A percentile compares a stretch with the other conserved stretches of the same genome.
Evolutionary conservation across 2,888 invertebrate species (phyloP).

Genomic region (Chymomyza caudatula): DNA sequence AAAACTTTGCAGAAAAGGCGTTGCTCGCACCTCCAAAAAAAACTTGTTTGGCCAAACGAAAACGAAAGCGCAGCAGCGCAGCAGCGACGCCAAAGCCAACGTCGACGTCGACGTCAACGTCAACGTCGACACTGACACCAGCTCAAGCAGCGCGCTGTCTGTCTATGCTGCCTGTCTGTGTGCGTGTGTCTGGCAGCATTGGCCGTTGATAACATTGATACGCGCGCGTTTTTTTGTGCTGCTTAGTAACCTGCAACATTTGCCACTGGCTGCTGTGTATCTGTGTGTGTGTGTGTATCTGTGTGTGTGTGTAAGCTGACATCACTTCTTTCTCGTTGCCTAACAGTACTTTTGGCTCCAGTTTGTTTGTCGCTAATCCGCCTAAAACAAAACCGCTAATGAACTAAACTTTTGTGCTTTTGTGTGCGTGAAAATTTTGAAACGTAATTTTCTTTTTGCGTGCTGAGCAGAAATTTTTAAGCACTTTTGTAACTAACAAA

Average conservation of each 20-base stretch:
- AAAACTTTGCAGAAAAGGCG: constrained; percentile 49
- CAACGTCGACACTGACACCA: constrained; percentile 3
- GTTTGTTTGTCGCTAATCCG: neutral
- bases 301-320: constrained; percentile 34
- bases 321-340: constrained; percentile 33
- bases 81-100: too few species aligned
- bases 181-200: constrained; percentile 25
- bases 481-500: constrained; percentile 37
- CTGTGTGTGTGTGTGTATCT: constrained; percentile 11
- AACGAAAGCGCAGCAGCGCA: constrained; percentile 40
- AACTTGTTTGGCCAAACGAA: constrained; percentile 29
- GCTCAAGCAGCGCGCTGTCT: constrained; percentile 41
- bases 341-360: neutral
- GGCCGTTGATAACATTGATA: constrained; percentile 40
- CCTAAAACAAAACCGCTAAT: constrained; percentile 17
- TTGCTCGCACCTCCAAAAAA: constrained; percentile 41
- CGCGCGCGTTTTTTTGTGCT: constrained; percentile 46
- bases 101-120: constrained; percentile 18
- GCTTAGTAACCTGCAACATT: neutral
- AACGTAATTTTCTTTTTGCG: constrained; percentile 19
- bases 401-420: constrained; percentile 14
- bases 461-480: constrained; percentile 3
- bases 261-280: neutral
- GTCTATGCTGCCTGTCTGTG: constrained; percentile 14
- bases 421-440: neutral